Evolutionary conservation across 2,888 invertebrate species (phyloP), one percentile per base, ranked within the genome.

Genomic region (Phymatocera aterrima): DNA sequence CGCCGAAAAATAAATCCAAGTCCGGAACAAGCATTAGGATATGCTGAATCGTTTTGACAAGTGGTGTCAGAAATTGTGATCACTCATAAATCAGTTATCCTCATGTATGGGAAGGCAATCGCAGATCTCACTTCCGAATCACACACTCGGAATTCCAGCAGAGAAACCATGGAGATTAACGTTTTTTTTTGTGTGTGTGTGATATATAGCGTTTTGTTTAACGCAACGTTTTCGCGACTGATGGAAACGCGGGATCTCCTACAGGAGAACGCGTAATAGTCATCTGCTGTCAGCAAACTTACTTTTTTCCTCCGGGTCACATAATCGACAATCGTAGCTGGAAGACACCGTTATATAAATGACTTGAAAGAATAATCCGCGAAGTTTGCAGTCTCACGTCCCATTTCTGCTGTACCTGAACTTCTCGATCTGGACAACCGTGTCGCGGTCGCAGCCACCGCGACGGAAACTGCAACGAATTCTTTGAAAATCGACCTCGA

Each of bases 291-390:
- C 51, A 18, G 72, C 21, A 72, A 65, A 34, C 24, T 51, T 72
- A 51, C 34, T 72, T 72, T 72, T 72, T 72, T 51, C 51, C 51
- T 72, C 34, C 31, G 31, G 48, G 31, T 72, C 72, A 72, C 48
- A 72, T 15, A 72, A 72, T 72, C 72, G 72, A 48, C 72, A 51
- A 51, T 51, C 72, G 51, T 31, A 72, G 48, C 18, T 51, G 51
- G 12, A 28, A 51, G 51, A 72, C 72, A 72, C 72, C 72, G 72
- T 72, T 72, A 72, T 31, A 31, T 72, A 72, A 72, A 72, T 72
- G 72, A 72, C 48, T n/a, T n/a, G n/a, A 68, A 68, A 43, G 72
- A 31, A 72, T 72, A 31, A 51, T 43, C 51, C 48, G 51, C 48
- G 43, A 34, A 72, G 72, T 72, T 34, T 51, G 51, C 72, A 31